phyloP scores from a whole-genome alignment of 1,140 invertebrate genomes.

The Drosophila varians region DNA sequence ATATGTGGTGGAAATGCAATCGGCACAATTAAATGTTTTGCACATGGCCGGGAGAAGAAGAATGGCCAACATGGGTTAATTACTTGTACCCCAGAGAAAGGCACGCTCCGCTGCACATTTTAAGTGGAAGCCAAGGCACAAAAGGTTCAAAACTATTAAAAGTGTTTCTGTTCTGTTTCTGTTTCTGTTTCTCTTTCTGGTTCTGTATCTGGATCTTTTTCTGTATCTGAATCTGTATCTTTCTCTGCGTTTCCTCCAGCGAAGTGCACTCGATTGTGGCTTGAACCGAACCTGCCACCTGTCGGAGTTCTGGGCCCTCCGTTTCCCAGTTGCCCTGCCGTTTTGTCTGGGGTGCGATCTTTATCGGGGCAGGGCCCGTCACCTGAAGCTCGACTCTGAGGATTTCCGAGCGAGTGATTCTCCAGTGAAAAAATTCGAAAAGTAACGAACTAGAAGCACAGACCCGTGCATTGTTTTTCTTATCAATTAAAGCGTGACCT shows the following conservation, averaged over 20 bases:
- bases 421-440: conserved; percentile 28
- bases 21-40: conserved; percentile 81
- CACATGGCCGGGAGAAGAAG: conserved; percentile 41
- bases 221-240: conserved; percentile 27
- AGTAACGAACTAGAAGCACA: conserved; percentile 28
- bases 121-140: conserved; percentile 59
- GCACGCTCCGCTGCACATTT: conserved; percentile 77
- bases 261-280: conserved; percentile 70
- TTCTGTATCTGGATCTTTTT: conserved; percentile 23
- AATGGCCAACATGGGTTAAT: conserved; percentile 73
- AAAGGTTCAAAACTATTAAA: conserved; percentile 79
- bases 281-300: conserved; percentile 64
- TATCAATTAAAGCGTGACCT: conserved; percentile 82
- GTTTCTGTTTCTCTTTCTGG: conserved; percentile 13
- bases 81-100: conserved; percentile 61
- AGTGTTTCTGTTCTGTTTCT: conserved; percentile 53
- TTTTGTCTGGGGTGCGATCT: conserved; percentile 68
- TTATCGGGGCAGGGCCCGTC: conserved; percentile 68
- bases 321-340: conserved; percentile 1
- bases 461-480: conserved; percentile 67
- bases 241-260: conserved; percentile 11
- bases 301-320: conserved; percentile 29
- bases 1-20: conserved; percentile 70
- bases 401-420: conserved; percentile 68
- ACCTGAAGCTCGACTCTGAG: conserved; percentile 63